Base-by-base conservation (phyloP, 2,888 invertebrate genomes). In the Coelinius sp. region DNA sequence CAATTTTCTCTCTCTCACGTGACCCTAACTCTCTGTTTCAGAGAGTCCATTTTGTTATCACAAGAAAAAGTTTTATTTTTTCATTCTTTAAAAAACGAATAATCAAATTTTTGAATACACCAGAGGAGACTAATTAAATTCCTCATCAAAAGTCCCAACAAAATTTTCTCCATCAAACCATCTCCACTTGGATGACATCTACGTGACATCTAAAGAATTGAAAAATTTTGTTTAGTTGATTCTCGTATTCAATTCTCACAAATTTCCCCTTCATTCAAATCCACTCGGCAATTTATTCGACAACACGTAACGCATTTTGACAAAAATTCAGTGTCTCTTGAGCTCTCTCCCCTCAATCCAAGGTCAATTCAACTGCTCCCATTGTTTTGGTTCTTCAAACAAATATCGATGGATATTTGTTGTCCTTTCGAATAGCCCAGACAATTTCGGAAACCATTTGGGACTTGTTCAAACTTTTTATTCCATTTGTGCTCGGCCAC, bases 391-490 rank as follows among this genome's bases (percentile, higher is more conserved):
- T 31, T 35, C 14, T 7, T 31, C 59, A 31, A 59, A 14, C n/a
- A 17, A 27, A 27, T 38, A 62, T 38, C 62, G 38, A 62, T 62
- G 35, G 38, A 62, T 62, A 35, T 62, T 35, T 35, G 35, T 35
- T 35, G 5, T 10, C 35, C 35, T 35, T 35, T 35, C 7, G 38
- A 41, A 65, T 27, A 49, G 20, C 25, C 22, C 65, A 64, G 76
- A 76, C 73, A 77, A 77, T 75, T 71, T 67, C 68, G 73, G 76
- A 77, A 77, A 80, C 80, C 80, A 82, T 83, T 79, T 68, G 80
- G 79, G 77, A 78, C 77, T 78, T 81, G 73, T 81, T 80, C 75
- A 59, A 7, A 14, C 31, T 35, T 59, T 59, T 59, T 59, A 59
- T 59, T 35, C 27, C 41, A 67, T 62, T 56, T 59, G 38, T 67